These are phyloP conservation scores for Eilema depressum DNA, from an alignment of 2,888 invertebrate genomes.

Conservation along the genomic window DNA sequence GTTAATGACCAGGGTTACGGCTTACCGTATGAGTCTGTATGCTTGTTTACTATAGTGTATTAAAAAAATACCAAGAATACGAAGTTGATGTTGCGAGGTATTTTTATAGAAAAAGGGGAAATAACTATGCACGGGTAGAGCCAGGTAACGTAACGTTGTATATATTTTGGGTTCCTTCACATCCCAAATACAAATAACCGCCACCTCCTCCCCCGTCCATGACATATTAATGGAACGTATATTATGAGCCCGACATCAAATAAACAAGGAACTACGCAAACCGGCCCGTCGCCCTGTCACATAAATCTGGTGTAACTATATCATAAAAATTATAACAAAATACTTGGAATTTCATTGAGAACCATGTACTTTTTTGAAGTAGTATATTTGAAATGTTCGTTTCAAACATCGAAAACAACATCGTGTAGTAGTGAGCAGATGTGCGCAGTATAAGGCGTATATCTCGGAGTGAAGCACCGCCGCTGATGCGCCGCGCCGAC, in stretches of 20 bases:
- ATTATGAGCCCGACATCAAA: not conserved
- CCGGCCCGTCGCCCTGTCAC: not conserved
- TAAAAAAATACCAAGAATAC: no score
- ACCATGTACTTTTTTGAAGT: not conserved
- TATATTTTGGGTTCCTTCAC: no score
- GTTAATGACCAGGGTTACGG: no score
- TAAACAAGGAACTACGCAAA: not conserved
- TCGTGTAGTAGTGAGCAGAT: not conserved
- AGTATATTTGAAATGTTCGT: not conserved
- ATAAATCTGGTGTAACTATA: slow-evolving; percentile 1
- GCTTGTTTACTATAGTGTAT: no score
- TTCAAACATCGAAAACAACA: not conserved
- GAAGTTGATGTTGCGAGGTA: no score
- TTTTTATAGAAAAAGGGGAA: no score
- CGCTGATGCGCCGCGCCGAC: not conserved
- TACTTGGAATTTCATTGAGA: not conserved
- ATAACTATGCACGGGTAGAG: no score
- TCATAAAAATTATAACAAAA: not conserved
- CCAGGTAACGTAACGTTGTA: no score
- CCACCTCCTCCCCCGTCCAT: no score
- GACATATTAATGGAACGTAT: not conserved
- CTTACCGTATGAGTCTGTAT: no score
- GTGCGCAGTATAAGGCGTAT: not conserved
- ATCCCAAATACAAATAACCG: no score
- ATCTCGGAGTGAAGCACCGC: not conserved